phyloP scores from a whole-genome alignment of 37 sponge, comb jelly and placozoan species.

The Hormiphora californensis region DNA sequence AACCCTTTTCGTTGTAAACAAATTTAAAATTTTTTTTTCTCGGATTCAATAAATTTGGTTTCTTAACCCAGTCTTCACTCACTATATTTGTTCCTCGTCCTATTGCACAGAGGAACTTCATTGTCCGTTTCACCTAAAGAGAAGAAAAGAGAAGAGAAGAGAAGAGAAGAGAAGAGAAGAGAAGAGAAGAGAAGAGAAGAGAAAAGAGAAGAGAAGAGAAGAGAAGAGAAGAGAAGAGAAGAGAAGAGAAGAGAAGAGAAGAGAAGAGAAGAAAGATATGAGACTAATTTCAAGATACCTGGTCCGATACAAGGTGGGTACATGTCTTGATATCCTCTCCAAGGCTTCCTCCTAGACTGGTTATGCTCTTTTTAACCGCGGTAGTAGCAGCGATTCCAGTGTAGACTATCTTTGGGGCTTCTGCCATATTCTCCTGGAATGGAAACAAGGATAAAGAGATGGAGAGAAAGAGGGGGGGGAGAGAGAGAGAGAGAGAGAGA shows the following conservation, averaged over 20 bases:
- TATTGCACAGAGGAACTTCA: conserved; percentile 43
- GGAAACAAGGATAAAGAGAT: too few relatives aligned
- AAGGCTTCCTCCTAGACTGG: not conserved
- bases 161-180: not conserved
- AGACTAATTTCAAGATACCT: not conserved
- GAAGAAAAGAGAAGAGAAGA: not conserved
- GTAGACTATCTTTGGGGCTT: conserved; percentile 45
- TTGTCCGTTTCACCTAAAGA: conserved; percentile 15
- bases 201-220: not conserved
- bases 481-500: too few relatives aligned
- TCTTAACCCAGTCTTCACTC: not conserved
- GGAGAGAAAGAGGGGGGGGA: too few relatives aligned
- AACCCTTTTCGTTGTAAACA: too few relatives aligned
- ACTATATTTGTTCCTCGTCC: conserved; percentile 28
- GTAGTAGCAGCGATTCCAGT: not conserved
- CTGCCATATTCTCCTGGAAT: too few relatives aligned
- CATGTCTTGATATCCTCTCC: not conserved
- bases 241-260: not conserved
- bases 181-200: not conserved
- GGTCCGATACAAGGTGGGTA: conserved; percentile 17
- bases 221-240: not conserved
- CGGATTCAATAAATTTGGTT: too few relatives aligned
- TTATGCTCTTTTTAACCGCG: not conserved
- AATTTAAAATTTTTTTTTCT: too few relatives aligned
- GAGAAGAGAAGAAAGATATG: not conserved